phyloP scores from a whole-genome alignment of 37 sponge, comb jelly and placozoan species.

The Oscarella lobularis region DNA sequence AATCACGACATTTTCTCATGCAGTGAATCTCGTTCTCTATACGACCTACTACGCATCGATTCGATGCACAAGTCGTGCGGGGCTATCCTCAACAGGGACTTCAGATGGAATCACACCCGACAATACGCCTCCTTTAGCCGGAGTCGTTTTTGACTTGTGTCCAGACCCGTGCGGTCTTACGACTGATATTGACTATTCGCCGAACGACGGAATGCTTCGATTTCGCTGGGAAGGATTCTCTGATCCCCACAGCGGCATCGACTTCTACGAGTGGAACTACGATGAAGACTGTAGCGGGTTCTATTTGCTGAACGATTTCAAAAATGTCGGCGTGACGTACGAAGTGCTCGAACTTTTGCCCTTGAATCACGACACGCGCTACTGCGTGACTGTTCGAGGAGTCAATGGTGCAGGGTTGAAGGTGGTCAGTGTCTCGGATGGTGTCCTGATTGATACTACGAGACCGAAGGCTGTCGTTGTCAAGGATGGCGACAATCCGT shows the following conservation, averaged over 20 bases:
- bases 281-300: too few relatives aligned
- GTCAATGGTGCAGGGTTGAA: background rate
- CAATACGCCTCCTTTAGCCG: background rate
- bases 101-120: background rate
- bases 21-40: too few relatives aligned
- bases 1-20: too few relatives aligned
- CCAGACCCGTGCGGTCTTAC: background rate
- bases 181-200: slow-evolving; percentile 3
- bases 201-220: background rate
- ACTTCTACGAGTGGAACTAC: background rate
- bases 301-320: too few relatives aligned
- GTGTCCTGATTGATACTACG: slow-evolving; percentile 36
- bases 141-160: background rate
- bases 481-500: slow-evolving; percentile 12
- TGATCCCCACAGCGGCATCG: slow-evolving; percentile 6
- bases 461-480: slow-evolving; percentile 31
- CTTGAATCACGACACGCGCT: background rate
- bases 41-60: background rate
- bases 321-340: too few relatives aligned
- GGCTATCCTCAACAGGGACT: background rate
- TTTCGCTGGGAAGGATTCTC: background rate
- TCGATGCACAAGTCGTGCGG: background rate
- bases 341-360: too few relatives aligned
- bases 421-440: slow-evolving; percentile 29
- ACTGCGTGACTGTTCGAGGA: background rate